These are phyloP conservation scores for Chaetorhynchus papuensis DNA, from an alignment of 2,113 vertebrate genomes.

Conservation along the genomic window DNA sequence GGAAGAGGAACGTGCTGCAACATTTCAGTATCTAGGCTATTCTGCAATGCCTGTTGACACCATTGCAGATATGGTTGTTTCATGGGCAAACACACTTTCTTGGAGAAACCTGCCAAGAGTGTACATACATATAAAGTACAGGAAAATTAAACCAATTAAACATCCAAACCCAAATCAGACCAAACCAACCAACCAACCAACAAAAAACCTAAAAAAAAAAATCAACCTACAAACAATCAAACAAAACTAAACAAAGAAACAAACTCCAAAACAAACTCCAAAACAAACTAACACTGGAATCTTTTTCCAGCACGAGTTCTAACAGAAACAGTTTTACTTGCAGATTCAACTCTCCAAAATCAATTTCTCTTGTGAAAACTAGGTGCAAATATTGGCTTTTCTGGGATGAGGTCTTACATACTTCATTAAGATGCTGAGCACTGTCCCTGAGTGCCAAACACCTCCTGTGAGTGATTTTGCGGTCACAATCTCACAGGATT, in stretches of 20 bases:
- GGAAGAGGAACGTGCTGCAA: not conserved
- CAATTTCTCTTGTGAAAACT: slow-evolving; percentile 44
- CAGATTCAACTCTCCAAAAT: slow-evolving; percentile 12
- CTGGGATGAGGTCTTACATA: slow-evolving; percentile 20
- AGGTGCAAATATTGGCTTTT: slow-evolving; percentile 47
- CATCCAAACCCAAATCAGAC: not conserved
- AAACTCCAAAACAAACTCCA: not conserved
- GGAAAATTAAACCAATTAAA: not conserved
- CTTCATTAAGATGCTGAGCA: slow-evolving; percentile 52
- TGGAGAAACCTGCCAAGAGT: not conserved
- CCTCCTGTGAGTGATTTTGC: slow-evolving; percentile 14
- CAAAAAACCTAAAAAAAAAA: not conserved
- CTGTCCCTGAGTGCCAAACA: not conserved
- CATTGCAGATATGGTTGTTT: not conserved
- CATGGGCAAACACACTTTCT: not conserved
- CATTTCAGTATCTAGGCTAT: not conserved
- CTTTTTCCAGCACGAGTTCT: not conserved
- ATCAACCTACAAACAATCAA: not conserved
- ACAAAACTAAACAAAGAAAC: not conserved
- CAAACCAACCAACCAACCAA: not conserved
- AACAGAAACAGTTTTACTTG: slow-evolving; percentile 13
- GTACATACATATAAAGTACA: not conserved
- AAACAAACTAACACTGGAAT: not conserved
- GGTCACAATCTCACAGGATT: not conserved
- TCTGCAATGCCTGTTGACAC: not conserved